These are phyloP conservation scores for Netelia fuscicornis DNA, from an alignment of 2,888 invertebrate genomes.

Conservation along the genomic window DNA sequence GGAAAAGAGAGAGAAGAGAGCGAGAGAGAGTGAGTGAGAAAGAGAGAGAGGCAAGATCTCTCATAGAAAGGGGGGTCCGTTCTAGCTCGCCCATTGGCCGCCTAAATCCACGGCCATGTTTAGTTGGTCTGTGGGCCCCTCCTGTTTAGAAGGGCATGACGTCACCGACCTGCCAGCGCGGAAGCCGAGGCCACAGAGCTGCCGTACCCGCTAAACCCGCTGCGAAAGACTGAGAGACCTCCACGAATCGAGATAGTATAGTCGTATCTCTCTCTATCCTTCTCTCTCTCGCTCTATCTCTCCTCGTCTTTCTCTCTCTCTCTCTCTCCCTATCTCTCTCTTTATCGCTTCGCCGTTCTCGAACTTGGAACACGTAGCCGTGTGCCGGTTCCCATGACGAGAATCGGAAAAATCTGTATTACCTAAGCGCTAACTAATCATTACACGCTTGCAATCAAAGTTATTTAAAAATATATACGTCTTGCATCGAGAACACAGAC, in stretches of 20 bases:
- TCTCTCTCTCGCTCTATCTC: slow-evolving; percentile 1
- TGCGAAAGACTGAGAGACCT: slow-evolving; percentile 67
- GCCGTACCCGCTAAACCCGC: slow-evolving; percentile 67
- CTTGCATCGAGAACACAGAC: no score
- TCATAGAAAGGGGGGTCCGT: slow-evolving; percentile 65
- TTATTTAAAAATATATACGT: slow-evolving; percentile 51
- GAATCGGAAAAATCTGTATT: slow-evolving; percentile 67
- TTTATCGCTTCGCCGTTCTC: slow-evolving; percentile 58
- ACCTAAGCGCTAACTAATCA: slow-evolving; percentile 68
- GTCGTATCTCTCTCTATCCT: slow-evolving; percentile 2
- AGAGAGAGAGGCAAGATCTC: slow-evolving; percentile 28
- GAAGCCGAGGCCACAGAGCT: slow-evolving; percentile 74
- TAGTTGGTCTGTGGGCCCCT: slow-evolving; percentile 83
- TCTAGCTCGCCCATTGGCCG: slow-evolving; percentile 77
- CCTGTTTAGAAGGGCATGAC: slow-evolving; percentile 85
- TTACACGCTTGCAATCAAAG: slow-evolving; percentile 65
- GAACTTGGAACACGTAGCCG: slow-evolving; percentile 69
- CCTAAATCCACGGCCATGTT: slow-evolving; percentile 84
- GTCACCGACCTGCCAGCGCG: slow-evolving; percentile 76
- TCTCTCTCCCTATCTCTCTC: slow-evolving; percentile 19
- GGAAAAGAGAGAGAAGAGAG: slow-evolving; percentile 18
- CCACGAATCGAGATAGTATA: slow-evolving; percentile 64
- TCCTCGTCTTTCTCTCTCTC: neutral
- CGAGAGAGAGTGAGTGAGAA: slow-evolving; percentile 14
- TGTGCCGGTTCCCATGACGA: slow-evolving; percentile 71